Evolutionary conservation across 2,113 vertebrate genomes (phyloP).

Genomic region (Ramphastos sulfuratus): DNA sequence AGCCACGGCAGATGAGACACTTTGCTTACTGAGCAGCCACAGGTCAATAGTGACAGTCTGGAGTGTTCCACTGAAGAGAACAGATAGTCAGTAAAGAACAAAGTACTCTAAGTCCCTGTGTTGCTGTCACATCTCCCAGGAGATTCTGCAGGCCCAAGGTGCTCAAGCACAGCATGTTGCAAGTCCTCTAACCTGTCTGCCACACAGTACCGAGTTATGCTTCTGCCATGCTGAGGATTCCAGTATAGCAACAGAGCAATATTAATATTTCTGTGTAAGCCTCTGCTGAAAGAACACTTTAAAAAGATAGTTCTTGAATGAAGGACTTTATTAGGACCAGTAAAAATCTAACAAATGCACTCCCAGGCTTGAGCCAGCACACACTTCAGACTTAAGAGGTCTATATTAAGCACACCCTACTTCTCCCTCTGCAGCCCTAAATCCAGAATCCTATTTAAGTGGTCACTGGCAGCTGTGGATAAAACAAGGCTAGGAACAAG

Average conservation of each 20-base stretch:
- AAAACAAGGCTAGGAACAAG: neutral
- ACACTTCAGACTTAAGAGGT: neutral
- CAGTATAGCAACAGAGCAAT: neutral
- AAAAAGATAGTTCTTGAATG: neutral
- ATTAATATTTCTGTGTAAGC: neutral
- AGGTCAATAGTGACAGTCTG: neutral
- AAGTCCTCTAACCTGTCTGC: too few species aligned
- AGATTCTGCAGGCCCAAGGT: neutral
- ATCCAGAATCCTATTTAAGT: constrained; percentile 39
- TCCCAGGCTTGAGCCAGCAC: neutral
- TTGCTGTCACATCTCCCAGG: neutral
- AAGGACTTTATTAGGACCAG: neutral
- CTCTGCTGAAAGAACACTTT: neutral
- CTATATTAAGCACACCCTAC: constrained; percentile 42
- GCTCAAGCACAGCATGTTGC: accelerated
- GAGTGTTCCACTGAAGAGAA: neutral
- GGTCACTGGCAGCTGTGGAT: neutral
- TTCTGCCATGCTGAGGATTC: neutral
- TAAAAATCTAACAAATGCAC: neutral
- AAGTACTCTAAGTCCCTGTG: too few species aligned
- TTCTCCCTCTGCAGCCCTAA: neutral
- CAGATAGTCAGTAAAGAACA: accelerated
- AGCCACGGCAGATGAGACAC: neutral
- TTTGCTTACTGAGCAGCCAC: neutral
- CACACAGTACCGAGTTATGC: accelerated